Evolutionary conservation across 2,113 vertebrate species (phyloP).

Genomic region (Heterochromis multidens): DNA sequence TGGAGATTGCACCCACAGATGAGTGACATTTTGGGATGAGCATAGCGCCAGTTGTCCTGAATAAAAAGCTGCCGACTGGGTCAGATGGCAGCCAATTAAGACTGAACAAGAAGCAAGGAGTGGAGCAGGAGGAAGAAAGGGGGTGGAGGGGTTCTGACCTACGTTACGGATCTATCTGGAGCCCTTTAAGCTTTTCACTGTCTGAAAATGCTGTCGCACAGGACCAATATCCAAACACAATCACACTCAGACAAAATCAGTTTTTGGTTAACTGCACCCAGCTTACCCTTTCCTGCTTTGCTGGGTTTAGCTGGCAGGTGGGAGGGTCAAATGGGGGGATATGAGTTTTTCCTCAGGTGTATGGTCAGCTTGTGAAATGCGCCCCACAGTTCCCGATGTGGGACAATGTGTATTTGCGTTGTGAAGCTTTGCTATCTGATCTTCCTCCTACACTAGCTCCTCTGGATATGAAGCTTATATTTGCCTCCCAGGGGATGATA

Average conservation of each 20-base stretch:
- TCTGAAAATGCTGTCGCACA: neutral
- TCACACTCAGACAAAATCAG: constrained; percentile 5
- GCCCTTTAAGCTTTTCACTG: constrained; percentile 33
- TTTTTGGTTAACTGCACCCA: constrained; percentile 23
- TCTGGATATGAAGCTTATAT: neutral
- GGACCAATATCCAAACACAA: constrained; percentile 21
- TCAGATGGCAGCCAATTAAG: constrained; percentile 71
- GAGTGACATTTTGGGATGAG: constrained; percentile 48
- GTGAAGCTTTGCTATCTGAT: constrained; percentile 4
- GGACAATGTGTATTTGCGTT: constrained; percentile 31
- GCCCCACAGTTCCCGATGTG: neutral
- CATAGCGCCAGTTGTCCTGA: constrained; percentile 14
- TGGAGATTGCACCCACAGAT: constrained; percentile 13
- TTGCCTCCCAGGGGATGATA: neutral
- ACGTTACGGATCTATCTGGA: constrained; percentile 39
- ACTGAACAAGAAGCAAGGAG: constrained; percentile 30
- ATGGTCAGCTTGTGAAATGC: constrained; percentile 18
- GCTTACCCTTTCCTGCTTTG: neutral
- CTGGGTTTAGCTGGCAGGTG: neutral
- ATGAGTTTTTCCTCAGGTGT: constrained; percentile 22
- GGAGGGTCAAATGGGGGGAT: neutral
- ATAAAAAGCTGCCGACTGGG: constrained; percentile 39
- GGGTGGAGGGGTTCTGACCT: constrained; percentile 40
- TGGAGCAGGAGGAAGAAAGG: neutral
- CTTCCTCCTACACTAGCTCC: neutral